Percentiles rank a stretch among this genome's conserved stretches.
These are phyloP conservation scores for Lathronympha strigana DNA, from an alignment of 2,888 invertebrate genomes.

Conservation along the genomic window DNA sequence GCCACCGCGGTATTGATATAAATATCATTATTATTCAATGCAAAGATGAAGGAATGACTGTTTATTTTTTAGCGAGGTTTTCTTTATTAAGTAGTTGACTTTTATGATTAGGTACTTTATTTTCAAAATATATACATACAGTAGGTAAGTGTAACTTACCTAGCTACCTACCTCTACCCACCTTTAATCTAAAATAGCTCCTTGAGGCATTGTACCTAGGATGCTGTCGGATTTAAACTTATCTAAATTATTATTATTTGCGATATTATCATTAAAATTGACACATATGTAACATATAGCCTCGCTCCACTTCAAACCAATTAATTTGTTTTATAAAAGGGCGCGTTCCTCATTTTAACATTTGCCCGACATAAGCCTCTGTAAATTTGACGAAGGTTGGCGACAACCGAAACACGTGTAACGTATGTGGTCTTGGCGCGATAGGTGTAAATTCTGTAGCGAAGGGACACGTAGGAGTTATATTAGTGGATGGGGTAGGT, in stretches of 20 bases:
- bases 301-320: background rate
- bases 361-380: slow-evolving; percentile 9
- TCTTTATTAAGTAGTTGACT: background rate
- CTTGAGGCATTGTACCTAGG: too few relatives aligned
- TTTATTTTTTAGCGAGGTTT: slow-evolving; percentile 12
- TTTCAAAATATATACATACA: too few relatives aligned
- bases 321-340: slow-evolving; percentile 2
- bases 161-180: too few relatives aligned
- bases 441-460: slow-evolving; percentile 47
- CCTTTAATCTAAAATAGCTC: too few relatives aligned
- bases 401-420: slow-evolving; percentile 37
- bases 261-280: background rate
- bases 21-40: slow-evolving; percentile 32
- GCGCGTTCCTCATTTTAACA: slow-evolving; percentile 11
- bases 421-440: slow-evolving; percentile 44
- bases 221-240: too few relatives aligned
- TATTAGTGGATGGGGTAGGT: slow-evolving; percentile 43
- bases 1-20: slow-evolving; percentile 5
- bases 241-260: too few relatives aligned
- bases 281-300: background rate
- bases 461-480: slow-evolving; percentile 32
- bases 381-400: slow-evolving; percentile 27
- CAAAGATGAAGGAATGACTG: slow-evolving; percentile 8
- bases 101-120: background rate
- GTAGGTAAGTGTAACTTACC: too few relatives aligned